Percentiles rank a stretch among this genome's conserved stretches.
phyloP scores from a whole-genome alignment of 2,113 vertebrate species.

The Caranx ignobilis region DNA sequence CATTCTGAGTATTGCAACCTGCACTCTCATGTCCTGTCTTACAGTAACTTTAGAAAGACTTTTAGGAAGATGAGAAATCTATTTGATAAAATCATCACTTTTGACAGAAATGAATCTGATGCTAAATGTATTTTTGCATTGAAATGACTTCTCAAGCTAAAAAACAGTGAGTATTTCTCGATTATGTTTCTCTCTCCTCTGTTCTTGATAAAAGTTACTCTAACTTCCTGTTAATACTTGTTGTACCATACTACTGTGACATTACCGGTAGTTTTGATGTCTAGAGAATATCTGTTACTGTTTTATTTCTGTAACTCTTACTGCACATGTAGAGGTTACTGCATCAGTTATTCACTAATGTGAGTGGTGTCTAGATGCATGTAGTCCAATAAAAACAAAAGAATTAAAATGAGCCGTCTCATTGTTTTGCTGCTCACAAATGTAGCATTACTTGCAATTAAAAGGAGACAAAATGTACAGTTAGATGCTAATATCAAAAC shows the following conservation, averaged over 20 bases:
- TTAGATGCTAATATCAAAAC: neutral
- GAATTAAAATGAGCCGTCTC: conserved; percentile 9
- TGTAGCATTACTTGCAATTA: neutral
- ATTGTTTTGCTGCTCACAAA: conserved; percentile 15
- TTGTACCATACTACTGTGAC: conserved; percentile 35
- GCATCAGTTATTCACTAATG: conserved; percentile 70
- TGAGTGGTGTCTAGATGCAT: conserved; percentile 76
- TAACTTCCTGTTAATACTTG: conserved; percentile 2
- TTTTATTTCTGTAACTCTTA: conserved; percentile 53
- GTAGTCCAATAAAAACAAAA: conserved; percentile 74
- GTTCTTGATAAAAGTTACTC: conserved; percentile 14
- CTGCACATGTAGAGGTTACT: conserved; percentile 52
- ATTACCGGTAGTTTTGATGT: conserved; percentile 37
- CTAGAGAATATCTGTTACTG: conserved; percentile 18
- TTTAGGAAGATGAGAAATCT: conserved; percentile 18
- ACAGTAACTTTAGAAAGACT: conserved; percentile 8
- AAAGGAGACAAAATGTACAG: neutral
- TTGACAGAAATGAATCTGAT: conserved; percentile 10
- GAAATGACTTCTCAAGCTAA: conserved; percentile 22
- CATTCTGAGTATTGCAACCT: conserved; percentile 41
- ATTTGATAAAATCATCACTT: conserved; percentile 14
- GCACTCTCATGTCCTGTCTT: conserved; percentile 30
- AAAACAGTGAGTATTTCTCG: conserved; percentile 22
- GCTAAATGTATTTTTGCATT: conserved; percentile 32
- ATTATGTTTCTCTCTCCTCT: conserved; percentile 16